Base-by-base conservation (phyloP, 2,113 vertebrate genomes). In the Atherinomorus stipes region DNA sequence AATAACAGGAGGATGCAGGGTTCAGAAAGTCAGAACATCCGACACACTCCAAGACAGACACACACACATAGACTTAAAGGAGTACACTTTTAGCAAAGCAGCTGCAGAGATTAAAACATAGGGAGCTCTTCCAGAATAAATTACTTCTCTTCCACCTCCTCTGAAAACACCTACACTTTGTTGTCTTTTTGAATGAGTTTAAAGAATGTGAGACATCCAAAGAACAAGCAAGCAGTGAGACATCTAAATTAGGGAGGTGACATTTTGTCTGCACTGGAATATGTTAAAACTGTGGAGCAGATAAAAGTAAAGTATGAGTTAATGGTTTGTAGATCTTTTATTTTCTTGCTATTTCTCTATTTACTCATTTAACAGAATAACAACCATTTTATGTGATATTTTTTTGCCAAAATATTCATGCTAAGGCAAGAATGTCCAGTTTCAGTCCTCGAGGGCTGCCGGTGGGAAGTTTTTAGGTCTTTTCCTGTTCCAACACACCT, bases 11-110 rank as follows among this genome's bases (percentile, higher is more conserved):
- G 64, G 70, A 25, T 59, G 49, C 42, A 65, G 68, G 56, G 76
- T 88, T 85, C 81, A 80, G 49, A 50, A 53, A 85, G 67, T 76
- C 56, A 64, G 38, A 66, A 15, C 52, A n/a, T 61, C 49, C 25
- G 59, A 31, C 49, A 57, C 15, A 66, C 56, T 56, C 71, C 56
- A 60, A 59, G 40, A 60, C 40, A 31, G 3, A 37, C 18, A 44
- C 63, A 65, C 53, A 63, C 31, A 34, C 31, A 34, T 9, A 13
- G 18, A 25, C 16, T 22, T 10, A 15, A 23, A 62, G 13, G 44
- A 26, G 54, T 31, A 68, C 12, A 67, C 37, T 37, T 68, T 54
- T 63, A 57, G 57, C 40, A 47, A 38, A 66, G 67, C 71, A 16
- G 28, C 54, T 47, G 40, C 26, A 53, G 49, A 59, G 71, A 82